Base-by-base conservation (phyloP, 1,140 invertebrate genomes). In the Drosophila hydei region DNA sequence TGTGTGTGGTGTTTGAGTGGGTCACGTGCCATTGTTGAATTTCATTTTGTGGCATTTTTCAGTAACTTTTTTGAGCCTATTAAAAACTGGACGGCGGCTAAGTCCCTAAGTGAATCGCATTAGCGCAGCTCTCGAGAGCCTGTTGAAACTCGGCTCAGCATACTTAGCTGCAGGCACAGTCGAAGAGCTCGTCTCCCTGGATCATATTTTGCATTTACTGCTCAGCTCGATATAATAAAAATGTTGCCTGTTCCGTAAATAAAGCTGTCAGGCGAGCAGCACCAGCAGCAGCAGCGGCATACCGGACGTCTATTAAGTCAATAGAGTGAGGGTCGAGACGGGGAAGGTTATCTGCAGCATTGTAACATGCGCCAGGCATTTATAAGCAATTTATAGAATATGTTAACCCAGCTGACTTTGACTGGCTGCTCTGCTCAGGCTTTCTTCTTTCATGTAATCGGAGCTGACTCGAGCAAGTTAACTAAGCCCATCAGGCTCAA, bases 351-450 rank as follows among this genome's bases (percentile, higher is more conserved):
- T 21, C 9, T 30, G 23, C n/a, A 27, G 33, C 25, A 48, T 38
- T 55, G 60, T 8, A 50, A 56, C 14, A 59, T 60, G 45, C 48
- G 38, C 54, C 36, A 19, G 51, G 38, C 56, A 67, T 50, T 71
- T 50, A 70, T 65, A 62, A 67, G 65, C 48, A 67, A 60, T 72
- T 74, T 79, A 84, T 64, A 25, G 47, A 75, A 75, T 75, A 71
- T 56, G 64, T 43, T 78, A 81, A 67, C 59, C 47, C 9, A 33
- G 30, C 33, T 30, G 21, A 38, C 14, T 42, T 40, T 40, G 38
- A 40, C 54, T 45, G 27, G 43, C 48, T 16, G 11, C 36, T 40
- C 14, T 6, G 8, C 11, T 55, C 18, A 14, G n/a, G 21, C 8
- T 12, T 8, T 72, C 27, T 25, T 27, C 2, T 60, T 19, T 43